These are phyloP conservation scores for Edolisoma coerulescens DNA, from an alignment of 2,113 vertebrate species.

Conservation along the genomic window DNA sequence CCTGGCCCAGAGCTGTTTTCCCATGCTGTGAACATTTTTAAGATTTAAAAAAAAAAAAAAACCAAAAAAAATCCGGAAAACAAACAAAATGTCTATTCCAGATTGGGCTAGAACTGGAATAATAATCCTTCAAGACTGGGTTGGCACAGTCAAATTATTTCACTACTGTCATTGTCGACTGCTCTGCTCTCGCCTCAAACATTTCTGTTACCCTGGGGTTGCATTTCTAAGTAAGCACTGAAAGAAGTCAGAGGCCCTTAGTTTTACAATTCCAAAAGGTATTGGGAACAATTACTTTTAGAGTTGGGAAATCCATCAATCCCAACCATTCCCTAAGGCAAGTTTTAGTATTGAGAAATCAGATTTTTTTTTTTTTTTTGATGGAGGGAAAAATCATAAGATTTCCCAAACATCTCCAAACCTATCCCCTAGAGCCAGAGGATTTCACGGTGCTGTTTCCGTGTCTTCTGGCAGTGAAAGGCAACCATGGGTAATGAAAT, in stretches of 20 bases:
- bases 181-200: conserved; percentile 3
- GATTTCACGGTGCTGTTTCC: conserved; percentile 5
- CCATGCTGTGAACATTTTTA: background rate
- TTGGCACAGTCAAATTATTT: conserved; percentile 19
- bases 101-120: background rate
- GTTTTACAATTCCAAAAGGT: conserved; percentile 35
- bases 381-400: background rate
- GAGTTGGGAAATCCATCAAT: conserved; percentile 33
- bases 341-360: background rate
- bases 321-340: background rate
- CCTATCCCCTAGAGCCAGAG: background rate
- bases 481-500: background rate
- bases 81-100: conserved; percentile 18
- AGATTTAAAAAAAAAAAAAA: background rate
- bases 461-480: background rate
- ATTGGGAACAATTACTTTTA: background rate
- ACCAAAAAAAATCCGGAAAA: too few relatives aligned
- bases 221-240: conserved; percentile 37
- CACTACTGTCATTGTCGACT: background rate
- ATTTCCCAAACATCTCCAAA: background rate
- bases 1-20: background rate
- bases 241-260: conserved; percentile 23
- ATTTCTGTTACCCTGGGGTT: conserved; percentile 10
- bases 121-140: conserved; percentile 30
- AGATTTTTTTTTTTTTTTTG: background rate